Evolutionary conservation across 1,140 invertebrate genomes (phyloP), one percentile per base, ranked within the genome.

Genomic region (Centruroides sculpturatus): DNA sequence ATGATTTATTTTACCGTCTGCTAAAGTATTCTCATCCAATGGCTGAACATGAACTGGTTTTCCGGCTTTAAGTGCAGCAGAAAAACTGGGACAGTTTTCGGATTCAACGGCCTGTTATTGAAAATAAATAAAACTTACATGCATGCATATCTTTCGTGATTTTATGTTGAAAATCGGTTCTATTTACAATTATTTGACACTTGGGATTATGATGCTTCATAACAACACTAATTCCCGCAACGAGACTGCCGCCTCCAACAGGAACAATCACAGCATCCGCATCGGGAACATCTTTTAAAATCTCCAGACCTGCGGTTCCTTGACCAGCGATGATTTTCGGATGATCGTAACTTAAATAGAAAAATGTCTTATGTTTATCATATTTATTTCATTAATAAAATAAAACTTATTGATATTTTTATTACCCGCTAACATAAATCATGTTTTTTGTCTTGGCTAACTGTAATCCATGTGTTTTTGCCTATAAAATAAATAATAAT

Each of bases 241-340:
- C 82, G 0, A 95, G 74, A 0, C 92, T 92, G 35, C 86, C 92
- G 5, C 92, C 92, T 1, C 92, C 92, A 3, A 93, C 85, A 0
- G 92, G 92, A 5, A 96, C 83, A 12, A 89, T 72, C 3, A 89
- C 79, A 2, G 85, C 85, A 70, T 89, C 84, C 2, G 86, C 79
- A 59, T 86, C 78, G 0, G 80, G 76, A 0, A 88, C 83, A 72
- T 94, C 87, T 69, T 93, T 89, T 5, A 92, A 71, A 53, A 96
- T 92, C 73, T 96, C 92, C 62, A 95, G 71, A 1, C 89, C 92
- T 65, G 93, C 82, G 0, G 91, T 95, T 9, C 92, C 92, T 74
- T 94, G 91, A 0, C 92, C 92, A 4, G 92, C 89, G 74, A 96
- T 84, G 51, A 96, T 92, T 68, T 93, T 81, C 0, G 91, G 90